Base-by-base conservation (phyloP, 1,140 invertebrate genomes). In the Calliopsis andreniformis region DNA sequence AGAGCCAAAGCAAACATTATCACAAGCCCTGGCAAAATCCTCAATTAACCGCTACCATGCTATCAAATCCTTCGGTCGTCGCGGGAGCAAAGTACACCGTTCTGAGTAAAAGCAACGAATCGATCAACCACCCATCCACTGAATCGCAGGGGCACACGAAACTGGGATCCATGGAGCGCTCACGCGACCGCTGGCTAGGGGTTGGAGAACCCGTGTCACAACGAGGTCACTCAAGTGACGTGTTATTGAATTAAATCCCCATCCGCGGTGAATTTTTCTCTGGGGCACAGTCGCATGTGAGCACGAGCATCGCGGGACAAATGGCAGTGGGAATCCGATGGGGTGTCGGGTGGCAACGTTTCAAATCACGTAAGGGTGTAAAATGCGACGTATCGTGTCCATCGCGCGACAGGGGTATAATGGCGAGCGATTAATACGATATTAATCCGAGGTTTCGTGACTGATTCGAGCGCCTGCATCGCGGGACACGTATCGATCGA, bases 211-310 rank as follows among this genome's bases (percentile, higher is more conserved):
- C 10, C 35, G 35, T 3, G 4, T 39, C 35, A 10, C 35, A 83
- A 87, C 86, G 84, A 83, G 71, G 87, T 28, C 64, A 56, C 63
- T 18, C 47, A 28, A 4, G 8, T 51, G 35, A 72, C 67, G 59
- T 76, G 73, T 86, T 82, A 85, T 85, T 71, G 56, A 83, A 80
- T 84, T 77, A 82, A 43, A 83, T 47, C 30, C 12, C 12, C n/a
- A 42, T 20, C 32, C 16, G n/a, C 16, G 10, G 14, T 5, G 14
- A 32, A 5, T 58, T 58, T 28, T 6, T 35, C 16, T 55, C 51
- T 20, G 35, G 18, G 45, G 56, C 39, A 47, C n/a, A 14, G 5
- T 83, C 56, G 68, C 73, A 79, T 72, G 79, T 42, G 12, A 47
- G 12, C 7, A 28, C 51, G 28, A 39, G 51, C 14, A 49, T 62